Conservation (phyloP, 2,113 vertebrate genomes). For the Pantherophis guttatus region DNA sequence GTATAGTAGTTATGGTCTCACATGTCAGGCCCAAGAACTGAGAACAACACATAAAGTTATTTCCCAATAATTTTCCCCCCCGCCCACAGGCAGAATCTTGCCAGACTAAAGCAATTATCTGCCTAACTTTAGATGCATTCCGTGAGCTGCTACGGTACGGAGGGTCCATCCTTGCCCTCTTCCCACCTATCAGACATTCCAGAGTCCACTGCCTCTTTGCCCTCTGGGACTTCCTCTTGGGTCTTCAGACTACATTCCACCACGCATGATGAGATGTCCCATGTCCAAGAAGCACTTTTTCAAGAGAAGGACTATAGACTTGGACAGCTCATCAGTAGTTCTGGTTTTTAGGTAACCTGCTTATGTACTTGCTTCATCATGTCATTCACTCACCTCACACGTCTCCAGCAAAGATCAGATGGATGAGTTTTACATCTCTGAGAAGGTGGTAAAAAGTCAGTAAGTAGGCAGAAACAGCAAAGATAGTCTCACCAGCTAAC, state of each 20-base stretch:
- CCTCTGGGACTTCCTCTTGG: not conserved
- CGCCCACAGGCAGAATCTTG: not conserved
- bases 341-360: not conserved
- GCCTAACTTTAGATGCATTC: not conserved
- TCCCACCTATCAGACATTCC: not conserved
- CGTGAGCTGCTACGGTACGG: not conserved
- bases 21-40: not conserved
- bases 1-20: not conserved
- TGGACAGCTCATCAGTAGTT: not conserved
- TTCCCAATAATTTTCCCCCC: not conserved
- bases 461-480: not conserved
- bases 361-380: not conserved
- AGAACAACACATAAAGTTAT: not conserved
- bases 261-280: not conserved
- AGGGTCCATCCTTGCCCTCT: not conserved
- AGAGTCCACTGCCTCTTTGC: not conserved
- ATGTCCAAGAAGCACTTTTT: not conserved
- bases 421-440: not conserved
- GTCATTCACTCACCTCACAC: not conserved
- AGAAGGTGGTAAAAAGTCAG: not conserved
- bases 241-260: not conserved
- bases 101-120: not conserved
- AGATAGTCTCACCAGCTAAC: not conserved
- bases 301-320: not conserved
- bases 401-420: not conserved